These are phyloP conservation scores for Eunapius fragilis DNA, from an alignment of 37 sponge, comb jelly and placozoan genomes.

Conservation along the genomic window DNA sequence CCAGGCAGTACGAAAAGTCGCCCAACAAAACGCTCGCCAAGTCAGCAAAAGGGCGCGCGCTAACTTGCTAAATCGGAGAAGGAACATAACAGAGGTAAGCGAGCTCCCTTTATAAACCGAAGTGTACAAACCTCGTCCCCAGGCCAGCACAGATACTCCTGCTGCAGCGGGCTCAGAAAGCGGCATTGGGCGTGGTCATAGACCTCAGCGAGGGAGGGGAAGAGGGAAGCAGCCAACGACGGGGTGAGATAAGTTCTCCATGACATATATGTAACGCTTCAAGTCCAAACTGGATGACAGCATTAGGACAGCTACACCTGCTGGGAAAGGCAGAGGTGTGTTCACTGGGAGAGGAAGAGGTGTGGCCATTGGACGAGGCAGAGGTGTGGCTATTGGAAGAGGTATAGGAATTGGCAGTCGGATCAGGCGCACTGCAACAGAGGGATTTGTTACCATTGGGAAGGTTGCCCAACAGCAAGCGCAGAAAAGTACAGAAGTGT, in stretches of 20 bases:
- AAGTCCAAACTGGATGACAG: too few relatives aligned
- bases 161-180: neutral
- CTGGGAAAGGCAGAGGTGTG: slow-evolving; percentile 21
- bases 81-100: neutral
- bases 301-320: too few relatives aligned
- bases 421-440: neutral
- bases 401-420: slow-evolving; percentile 9
- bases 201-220: neutral
- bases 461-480: neutral
- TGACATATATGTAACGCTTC: too few relatives aligned
- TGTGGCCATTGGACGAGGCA: too few relatives aligned
- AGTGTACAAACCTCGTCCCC: neutral
- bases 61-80: neutral
- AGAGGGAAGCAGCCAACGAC: neutral
- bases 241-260: neutral
- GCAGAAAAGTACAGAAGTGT: neutral
- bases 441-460: neutral
- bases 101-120: neutral
- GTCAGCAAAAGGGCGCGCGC: neutral
- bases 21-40: neutral
- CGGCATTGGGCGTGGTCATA: neutral
- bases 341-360: neutral
- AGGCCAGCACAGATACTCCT: neutral
- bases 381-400: too few relatives aligned
- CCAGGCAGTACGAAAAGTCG: neutral